phyloP scores from a whole-genome alignment of 2,113 vertebrate genomes.

The Neotoma lepida region DNA sequence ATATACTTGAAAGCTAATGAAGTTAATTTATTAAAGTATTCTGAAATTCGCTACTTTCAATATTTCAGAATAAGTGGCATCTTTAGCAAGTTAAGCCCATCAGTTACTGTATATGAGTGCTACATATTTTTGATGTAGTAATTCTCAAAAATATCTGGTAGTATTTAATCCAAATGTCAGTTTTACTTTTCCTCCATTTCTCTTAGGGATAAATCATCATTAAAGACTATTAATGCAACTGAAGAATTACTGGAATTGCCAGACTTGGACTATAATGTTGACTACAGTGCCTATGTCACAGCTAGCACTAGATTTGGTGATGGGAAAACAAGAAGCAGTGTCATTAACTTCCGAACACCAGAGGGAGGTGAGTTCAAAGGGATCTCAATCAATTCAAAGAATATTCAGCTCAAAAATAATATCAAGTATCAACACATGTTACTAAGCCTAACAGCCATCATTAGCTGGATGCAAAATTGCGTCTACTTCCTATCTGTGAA shows the following conservation, averaged over 20 bases:
- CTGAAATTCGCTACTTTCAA: slow-evolving; percentile 9
- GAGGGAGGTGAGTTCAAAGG: slow-evolving; percentile 89
- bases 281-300: slow-evolving; percentile 92
- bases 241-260: slow-evolving; percentile 86
- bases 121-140: slow-evolving; percentile 3
- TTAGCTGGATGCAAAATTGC: neutral
- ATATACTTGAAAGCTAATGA: slow-evolving; percentile 23
- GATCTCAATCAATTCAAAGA: neutral
- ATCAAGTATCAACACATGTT: slow-evolving; percentile 12
- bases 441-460: neutral
- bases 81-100: slow-evolving; percentile 1
- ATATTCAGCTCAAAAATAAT: neutral
- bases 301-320: slow-evolving; percentile 94
- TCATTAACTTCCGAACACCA: slow-evolving; percentile 89
- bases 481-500: neutral
- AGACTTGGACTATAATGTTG: slow-evolving; percentile 89
- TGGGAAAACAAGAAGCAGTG: slow-evolving; percentile 89
- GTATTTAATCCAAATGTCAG: slow-evolving; percentile 29
- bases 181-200: slow-evolving; percentile 55
- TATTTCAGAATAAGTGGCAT: neutral
- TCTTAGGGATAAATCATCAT: slow-evolving; percentile 85
- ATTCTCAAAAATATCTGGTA: neutral
- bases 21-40: slow-evolving; percentile 29
- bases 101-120: neutral
- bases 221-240: slow-evolving; percentile 86